A percentile compares a stretch with the other conserved stretches of the same genome.
Conservation (phyloP, 2,888 invertebrate species). For the Drosophila borealis region DNA sequence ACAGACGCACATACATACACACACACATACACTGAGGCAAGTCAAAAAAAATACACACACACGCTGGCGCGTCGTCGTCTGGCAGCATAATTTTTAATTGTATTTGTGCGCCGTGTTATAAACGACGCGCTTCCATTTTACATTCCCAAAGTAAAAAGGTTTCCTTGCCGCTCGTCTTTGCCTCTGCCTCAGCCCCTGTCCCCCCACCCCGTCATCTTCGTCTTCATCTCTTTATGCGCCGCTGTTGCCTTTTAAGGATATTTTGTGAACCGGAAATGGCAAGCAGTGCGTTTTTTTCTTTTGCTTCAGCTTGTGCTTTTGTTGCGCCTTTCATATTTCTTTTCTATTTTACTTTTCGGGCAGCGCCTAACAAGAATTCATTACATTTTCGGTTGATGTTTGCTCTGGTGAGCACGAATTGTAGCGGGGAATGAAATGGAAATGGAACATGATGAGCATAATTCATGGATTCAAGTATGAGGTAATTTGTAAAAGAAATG, state of each 20-base stretch:
- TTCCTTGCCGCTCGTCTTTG: slow-evolving; percentile 35
- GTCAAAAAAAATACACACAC: neutral
- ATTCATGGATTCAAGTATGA: slow-evolving; percentile 42
- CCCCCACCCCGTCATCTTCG: neutral
- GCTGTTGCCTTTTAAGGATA: slow-evolving; percentile 30
- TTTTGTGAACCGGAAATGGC: slow-evolving; percentile 49
- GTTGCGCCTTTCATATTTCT: slow-evolving; percentile 41
- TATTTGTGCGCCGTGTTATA: slow-evolving; percentile 65
- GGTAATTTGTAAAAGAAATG: slow-evolving; percentile 40
- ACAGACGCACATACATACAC: slow-evolving; percentile 22
- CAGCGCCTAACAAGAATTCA: slow-evolving; percentile 43
- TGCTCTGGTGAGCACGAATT: slow-evolving; percentile 46
- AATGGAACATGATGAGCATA: slow-evolving; percentile 38
- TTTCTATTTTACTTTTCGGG: slow-evolving; percentile 8
- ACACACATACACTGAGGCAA: neutral
- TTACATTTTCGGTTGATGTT: slow-evolving; percentile 47
- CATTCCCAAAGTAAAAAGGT: slow-evolving; percentile 34
- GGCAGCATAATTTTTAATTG: slow-evolving; percentile 72
- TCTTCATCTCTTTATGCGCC: slow-evolving; percentile 5
- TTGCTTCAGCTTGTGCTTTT: slow-evolving; percentile 8
- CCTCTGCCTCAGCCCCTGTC: neutral
- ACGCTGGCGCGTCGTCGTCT: slow-evolving; percentile 28
- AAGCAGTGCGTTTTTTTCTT: slow-evolving; percentile 26
- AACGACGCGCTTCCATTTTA: slow-evolving; percentile 50
- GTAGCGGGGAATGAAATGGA: slow-evolving; percentile 16